Base-by-base conservation (phyloP, 1,140 invertebrate genomes). In the Euborellia annulipes region DNA sequence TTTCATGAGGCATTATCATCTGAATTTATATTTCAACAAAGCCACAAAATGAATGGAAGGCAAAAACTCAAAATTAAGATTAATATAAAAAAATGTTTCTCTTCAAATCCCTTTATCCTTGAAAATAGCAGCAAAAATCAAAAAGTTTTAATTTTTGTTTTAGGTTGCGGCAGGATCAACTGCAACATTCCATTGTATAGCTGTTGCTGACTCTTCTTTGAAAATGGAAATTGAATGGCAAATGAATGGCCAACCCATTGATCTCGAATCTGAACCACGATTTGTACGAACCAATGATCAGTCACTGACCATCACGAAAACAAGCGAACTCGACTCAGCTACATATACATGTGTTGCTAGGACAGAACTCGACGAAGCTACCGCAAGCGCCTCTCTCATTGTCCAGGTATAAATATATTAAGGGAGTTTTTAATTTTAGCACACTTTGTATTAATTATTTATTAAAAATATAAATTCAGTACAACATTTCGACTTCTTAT, bases 271-370 rank as follows among this genome's bases (percentile, higher is more conserved):
- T 44, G 79, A 90, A 61, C 85, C 86, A 22, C 73, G 85, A 34
- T 89, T 87, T 59, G 71, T 84, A 1, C 73, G 77, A 59, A 77
- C 79, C 43, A 82, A 83, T 51, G 90, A 96, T 66, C 87, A 88
- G 60, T 95, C 93, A 0, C 65, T 98, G 41, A 86, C 85, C 7
- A 94, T 98, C 43, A 83, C 85, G 6, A 91, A 94, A 64, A 93
- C 91, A 11, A 85, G 79, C 19, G 91, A 94, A 64, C 63, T 93
- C 42, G 91, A 97, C 66, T 94, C 94, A 8, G 93, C 92, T 11
- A 76, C 75, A 38, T 98, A 98, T 57, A 96, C 92, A 0, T 99
- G 95, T 65, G 75, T 93, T n/a, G 94, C 93, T 1, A 72, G 69
- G 36, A 98, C 94, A 2, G 75, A 81, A 3, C 67, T 97, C 16